Conservation (phyloP, 2,888 invertebrate species). For the Toxonevra muliebris region DNA sequence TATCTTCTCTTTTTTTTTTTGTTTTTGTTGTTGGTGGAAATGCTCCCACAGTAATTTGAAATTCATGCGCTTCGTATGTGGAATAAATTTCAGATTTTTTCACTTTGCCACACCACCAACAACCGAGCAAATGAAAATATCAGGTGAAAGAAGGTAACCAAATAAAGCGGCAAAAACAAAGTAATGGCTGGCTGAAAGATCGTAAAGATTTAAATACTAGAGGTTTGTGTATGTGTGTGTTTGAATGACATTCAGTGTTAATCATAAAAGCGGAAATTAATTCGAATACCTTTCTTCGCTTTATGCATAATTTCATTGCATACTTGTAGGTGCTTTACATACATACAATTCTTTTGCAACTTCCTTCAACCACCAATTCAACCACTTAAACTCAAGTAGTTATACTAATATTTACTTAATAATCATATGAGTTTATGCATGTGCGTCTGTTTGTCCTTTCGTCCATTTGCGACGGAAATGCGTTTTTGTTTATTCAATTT, state of each 20-base stretch:
- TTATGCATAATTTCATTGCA: no score
- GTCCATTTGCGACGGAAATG: conserved; percentile 31
- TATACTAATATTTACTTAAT: no score
- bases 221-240: background rate
- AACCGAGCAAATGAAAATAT: background rate
- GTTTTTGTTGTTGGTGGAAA: background rate
- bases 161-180: background rate
- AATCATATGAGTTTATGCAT: no score
- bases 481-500: conserved; percentile 28
- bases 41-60: conserved; percentile 54
- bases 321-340: no score
- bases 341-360: no score
- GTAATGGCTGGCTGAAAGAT: background rate
- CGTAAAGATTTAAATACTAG: background rate
- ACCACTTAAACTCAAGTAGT: no score
- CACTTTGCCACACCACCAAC: background rate
- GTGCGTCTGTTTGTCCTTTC: no score
- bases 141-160: background rate
- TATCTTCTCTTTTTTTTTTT: no score
- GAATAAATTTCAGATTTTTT: conserved; percentile 57
- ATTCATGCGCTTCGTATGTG: conserved; percentile 59
- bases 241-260: no score
- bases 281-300: no score
- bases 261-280: no score
- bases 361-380: no score